Evolutionary conservation across 2,797 vertebrate species (phyloP), one percentile per base, ranked within the genome.

Genomic region (Sebastes hubbsi): DNA sequence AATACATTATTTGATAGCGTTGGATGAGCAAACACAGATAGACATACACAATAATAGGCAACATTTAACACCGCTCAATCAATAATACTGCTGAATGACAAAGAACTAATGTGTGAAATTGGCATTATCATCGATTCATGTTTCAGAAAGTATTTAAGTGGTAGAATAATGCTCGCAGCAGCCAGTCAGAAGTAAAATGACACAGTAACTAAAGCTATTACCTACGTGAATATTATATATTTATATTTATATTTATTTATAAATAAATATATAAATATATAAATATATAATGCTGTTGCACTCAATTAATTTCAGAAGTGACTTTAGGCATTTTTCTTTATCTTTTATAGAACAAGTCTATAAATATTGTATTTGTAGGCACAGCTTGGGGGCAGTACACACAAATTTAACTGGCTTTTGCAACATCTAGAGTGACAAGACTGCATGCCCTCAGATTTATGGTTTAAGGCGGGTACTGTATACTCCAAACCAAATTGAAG

Each of bases 91-190:
- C 67, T 75, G 38, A 79, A 65, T 88, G 78, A 78, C 59, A 13
- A 67, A 80, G 2, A 42, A 89, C 78, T 91, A 90, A 91, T 87
- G 25, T 81, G 74, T 86, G 70, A 78, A 80, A 69, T 72, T 79
- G 64, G 30, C 61, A 69, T 49, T 25, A 16, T 63, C 8, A 34
- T 70, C 22, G 55, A 16, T 67, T 38, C 2, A 4, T 68, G 14
- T 79, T 74, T 69, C 1, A 75, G 20, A 18, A 74, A 61, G 59
- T 61, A 75, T 61, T 64, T 42, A 25, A 75, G 60, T 24, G 13
- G 20, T 13, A 16, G 16, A 80, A 22, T 42, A 59, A 56, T 63
- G 62, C 55, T 63, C 55, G 4, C 24, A 77, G 32, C 61, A 80
- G 29, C 68, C 34, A 59, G 46, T 70, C 29, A 56, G 16, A 32